Base-by-base conservation (phyloP, 30 jellyfish, hydroid and myxozoan species). In the Clytia hemisphaerica region DNA sequence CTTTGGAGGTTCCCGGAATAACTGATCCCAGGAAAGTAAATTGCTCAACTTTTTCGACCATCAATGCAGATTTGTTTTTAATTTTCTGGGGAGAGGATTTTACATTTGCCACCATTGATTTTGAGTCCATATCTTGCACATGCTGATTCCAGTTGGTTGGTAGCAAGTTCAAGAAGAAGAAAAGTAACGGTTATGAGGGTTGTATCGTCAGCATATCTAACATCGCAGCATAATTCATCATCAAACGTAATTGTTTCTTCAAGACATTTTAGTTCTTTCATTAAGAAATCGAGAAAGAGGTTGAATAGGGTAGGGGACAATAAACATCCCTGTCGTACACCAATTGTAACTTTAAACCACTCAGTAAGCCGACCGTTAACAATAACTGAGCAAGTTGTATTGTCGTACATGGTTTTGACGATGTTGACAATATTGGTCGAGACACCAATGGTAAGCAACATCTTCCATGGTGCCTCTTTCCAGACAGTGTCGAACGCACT, bases 141-240 rank as follows among this genome's bases (percentile, higher is more conserved):
- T 34, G 84, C 78, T 15, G 24, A 26, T 45, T 76, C 65, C 10
- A 66, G 91, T 36, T 50, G 51, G 19, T 27, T 37, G 21, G 91
- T 66, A 24, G 85, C 16, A 16, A 67, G n/a, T 63, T 45, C 21
- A n/a, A 64, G 78, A 36, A 64, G 65, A 10, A 46, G 50, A 76
- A 76, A 76, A 10, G 66, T 51, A 10, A 22, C 31, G 16, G 84
- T 9, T 2, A 76, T 29, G n/a, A 66, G 49, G 35, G 91, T 64
- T 50, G 91, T 76, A 50, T 66, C 91, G 30, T 76, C 91, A 44
- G 77, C 91, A 66, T 76, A 67, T 36, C 84, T 49, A 30, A 76
- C 34, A 40, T 76, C 61, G 14, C 29, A 64, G 46, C 45, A 31
- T 22, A 75, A 33, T 30, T 44, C 62, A 16, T 60, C 30, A 33